These are phyloP conservation scores for Lepidochitona cinerea DNA, from an alignment of 2,888 invertebrate genomes.

Conservation along the genomic window DNA sequence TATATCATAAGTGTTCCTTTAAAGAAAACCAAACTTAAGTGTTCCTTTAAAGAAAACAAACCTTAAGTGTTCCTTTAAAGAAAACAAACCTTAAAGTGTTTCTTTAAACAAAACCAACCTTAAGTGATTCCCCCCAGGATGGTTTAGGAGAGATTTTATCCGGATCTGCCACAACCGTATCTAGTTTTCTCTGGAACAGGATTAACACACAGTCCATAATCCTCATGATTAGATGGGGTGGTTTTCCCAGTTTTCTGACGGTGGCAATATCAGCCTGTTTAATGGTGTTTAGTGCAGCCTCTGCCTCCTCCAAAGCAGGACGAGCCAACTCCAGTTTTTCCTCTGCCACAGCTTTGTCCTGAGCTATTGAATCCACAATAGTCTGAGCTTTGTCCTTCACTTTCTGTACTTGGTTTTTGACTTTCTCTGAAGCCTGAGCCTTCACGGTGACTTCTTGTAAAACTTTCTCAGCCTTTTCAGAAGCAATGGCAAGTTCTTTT, in stretches of 20 bases:
- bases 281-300: constrained; percentile 73
- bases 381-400: constrained; percentile 71
- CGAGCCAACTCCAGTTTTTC: constrained; percentile 68
- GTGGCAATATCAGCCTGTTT: constrained; percentile 71
- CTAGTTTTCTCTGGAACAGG: constrained; percentile 65
- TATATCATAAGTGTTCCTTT: no score
- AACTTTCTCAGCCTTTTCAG: constrained; percentile 82
- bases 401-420: constrained; percentile 71
- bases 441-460: constrained; percentile 69
- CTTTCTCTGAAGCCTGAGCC: constrained; percentile 70
- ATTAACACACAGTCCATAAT: constrained; percentile 71
- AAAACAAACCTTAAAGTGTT: no score
- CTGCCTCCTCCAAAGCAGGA: constrained; percentile 70
- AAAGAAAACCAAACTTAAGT: no score
- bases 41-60: no score
- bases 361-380: constrained; percentile 69
- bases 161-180: constrained; percentile 60
- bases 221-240: constrained; percentile 71
- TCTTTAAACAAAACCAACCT: constrained; percentile 52
- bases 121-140: constrained; percentile 70
- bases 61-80: no score
- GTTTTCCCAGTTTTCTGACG: constrained; percentile 69
- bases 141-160: constrained; percentile 66
- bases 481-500: constrained; percentile 84
- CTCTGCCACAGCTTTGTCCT: constrained; percentile 66